A percentile compares a stretch with the other conserved stretches of the same genome.
These are phyloP conservation scores for Leptatherina wallacei DNA, from an alignment of 2,797 vertebrate genomes.

Conservation along the genomic window DNA sequence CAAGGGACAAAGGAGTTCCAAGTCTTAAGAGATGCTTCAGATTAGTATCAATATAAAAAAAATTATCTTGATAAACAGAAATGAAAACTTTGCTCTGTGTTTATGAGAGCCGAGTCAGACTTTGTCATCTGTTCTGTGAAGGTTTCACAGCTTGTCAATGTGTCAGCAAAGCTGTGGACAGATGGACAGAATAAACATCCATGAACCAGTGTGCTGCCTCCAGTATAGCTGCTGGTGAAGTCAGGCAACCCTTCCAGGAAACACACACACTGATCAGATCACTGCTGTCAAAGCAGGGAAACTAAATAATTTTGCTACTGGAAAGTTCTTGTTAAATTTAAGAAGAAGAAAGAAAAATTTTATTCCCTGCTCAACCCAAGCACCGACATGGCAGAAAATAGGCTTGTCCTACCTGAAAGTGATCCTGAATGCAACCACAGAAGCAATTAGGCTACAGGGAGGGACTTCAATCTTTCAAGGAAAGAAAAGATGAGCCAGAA, in stretches of 20 bases:
- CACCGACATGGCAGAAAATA: not conserved
- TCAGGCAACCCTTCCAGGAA: conserved; percentile 1
- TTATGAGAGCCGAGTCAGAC: conserved; percentile 45
- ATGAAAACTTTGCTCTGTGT: conserved; percentile 20
- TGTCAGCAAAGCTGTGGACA: conserved; percentile 52
- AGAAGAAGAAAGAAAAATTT: not conserved
- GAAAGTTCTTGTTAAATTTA: not conserved
- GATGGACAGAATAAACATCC: conserved; percentile 60
- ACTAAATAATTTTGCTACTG: not conserved
- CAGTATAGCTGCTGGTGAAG: conserved; percentile 24
- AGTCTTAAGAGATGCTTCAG: too few species aligned
- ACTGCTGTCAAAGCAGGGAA: not conserved
- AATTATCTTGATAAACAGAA: conserved; percentile 8
- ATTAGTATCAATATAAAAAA: not conserved
- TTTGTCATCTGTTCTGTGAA: conserved; percentile 53
- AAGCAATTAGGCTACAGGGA: not conserved
- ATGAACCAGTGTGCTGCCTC: not conserved
- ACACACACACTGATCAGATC: conserved; percentile 9
- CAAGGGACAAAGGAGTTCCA: too few species aligned
- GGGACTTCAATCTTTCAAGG: not conserved
- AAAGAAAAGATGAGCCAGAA: not conserved
- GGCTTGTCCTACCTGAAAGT: not conserved
- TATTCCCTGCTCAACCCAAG: not conserved
- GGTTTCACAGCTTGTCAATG: conserved; percentile 55
- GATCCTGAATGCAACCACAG: not conserved